Percentiles rank a stretch among this genome's conserved stretches.
Conservation (phyloP, 1,140 invertebrate genomes). For the Paracyclopina nana region DNA sequence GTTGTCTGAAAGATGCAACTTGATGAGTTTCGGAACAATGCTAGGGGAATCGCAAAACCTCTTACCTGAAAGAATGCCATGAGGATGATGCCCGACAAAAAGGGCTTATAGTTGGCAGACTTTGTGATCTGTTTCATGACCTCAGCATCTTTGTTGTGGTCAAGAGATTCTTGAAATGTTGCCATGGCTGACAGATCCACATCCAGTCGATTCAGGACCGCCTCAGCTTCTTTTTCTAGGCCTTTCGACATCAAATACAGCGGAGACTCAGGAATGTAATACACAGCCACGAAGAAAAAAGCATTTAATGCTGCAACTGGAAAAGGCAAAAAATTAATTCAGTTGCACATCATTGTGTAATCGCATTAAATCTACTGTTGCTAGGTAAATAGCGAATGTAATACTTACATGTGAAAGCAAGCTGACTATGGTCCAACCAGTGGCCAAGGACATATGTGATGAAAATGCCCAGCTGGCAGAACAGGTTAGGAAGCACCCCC, state of each 20-base stretch:
- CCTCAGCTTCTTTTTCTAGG: not conserved
- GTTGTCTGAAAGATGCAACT: not conserved
- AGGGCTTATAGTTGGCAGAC: not conserved
- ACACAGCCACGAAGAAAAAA: not conserved
- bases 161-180: not conserved
- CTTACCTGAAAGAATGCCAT: constrained; percentile 13
- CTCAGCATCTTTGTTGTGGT: not conserved
- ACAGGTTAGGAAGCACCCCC: constrained; percentile 4
- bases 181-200: not conserved
- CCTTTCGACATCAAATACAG: not conserved
- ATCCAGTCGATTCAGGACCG: not conserved
- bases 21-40: not conserved
- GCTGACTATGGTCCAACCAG: not conserved
- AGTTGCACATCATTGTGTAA: no score
- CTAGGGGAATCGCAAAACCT: not conserved
- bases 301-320: not conserved
- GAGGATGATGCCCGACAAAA: not conserved
- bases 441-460: constrained; percentile 2
- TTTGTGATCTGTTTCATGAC: not conserved
- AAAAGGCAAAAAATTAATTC: no score
- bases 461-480: constrained; percentile 11
- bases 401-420: not conserved
- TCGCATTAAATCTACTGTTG: no score
- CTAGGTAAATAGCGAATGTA: no score
- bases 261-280: constrained; percentile 10